Percentiles rank a stretch among this genome's conserved stretches.
Conservation (phyloP, 2,113 vertebrate species). For the Elaphurus davidianus region DNA sequence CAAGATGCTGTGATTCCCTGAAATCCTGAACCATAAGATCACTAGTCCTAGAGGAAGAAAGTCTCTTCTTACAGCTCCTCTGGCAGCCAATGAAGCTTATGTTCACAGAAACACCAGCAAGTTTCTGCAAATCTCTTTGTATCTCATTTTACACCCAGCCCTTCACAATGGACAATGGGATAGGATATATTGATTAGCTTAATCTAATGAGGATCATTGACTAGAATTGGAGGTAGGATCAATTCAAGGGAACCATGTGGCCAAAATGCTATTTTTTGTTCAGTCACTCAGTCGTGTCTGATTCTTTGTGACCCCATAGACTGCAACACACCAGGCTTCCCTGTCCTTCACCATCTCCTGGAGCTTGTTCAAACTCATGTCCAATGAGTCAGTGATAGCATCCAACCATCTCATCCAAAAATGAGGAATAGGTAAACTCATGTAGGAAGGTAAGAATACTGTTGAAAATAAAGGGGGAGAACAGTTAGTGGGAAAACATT, state of each 20-base stretch:
- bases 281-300: rapidly evolving
- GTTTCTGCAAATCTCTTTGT: not conserved
- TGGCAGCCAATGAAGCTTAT: not conserved
- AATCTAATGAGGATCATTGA: not conserved
- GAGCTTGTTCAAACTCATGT: not conserved
- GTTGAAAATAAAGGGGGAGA: not conserved
- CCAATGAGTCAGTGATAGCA: not conserved
- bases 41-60: not conserved
- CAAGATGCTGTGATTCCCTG: not conserved
- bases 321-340: not conserved
- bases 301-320: not conserved
- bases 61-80: not conserved
- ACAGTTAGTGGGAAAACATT: not conserved
- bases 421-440: not conserved
- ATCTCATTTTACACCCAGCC: not conserved
- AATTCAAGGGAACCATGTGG: not conserved
- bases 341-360: not conserved
- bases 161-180: not conserved
- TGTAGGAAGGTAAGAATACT: not conserved
- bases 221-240: not conserved
- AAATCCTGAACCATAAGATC: not conserved
- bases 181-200: not conserved
- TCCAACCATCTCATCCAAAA: not conserved
- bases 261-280: not conserved
- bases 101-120: not conserved